A percentile compares a stretch with the other conserved stretches of the same genome.
These are phyloP conservation scores for Apis dorsata DNA, from an alignment of 1,140 invertebrate species.

Conservation along the genomic window DNA sequence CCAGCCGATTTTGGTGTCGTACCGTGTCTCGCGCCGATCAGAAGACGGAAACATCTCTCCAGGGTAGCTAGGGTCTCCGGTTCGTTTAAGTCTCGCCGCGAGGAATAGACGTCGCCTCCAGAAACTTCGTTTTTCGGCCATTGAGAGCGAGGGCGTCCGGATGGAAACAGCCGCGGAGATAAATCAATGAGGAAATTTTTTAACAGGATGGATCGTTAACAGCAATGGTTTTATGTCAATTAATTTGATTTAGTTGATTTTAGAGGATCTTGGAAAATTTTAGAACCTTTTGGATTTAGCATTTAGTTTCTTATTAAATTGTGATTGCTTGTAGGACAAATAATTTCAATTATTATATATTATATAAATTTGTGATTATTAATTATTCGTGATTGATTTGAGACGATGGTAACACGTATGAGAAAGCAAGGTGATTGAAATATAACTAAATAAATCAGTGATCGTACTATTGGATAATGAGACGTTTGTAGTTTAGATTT, in stretches of 20 bases:
- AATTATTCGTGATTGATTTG: too few relatives aligned
- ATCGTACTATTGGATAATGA: neutral
- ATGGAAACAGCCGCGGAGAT: conserved; percentile 5
- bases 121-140: conserved; percentile 78
- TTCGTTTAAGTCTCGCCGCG: conserved; percentile 84
- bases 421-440: conserved; percentile 24
- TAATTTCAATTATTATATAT: neutral
- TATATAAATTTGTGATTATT: too few relatives aligned
- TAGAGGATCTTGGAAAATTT: neutral
- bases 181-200: conserved; percentile 29
- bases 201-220: neutral
- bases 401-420: neutral
- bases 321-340: neutral
- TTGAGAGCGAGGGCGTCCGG: conserved; percentile 18
- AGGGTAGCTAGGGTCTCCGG: conserved; percentile 85
- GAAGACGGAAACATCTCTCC: conserved; percentile 86
- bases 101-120: conserved; percentile 84
- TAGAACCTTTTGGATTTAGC: too few relatives aligned
- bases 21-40: conserved; percentile 82
- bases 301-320: too few relatives aligned
- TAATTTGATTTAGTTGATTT: neutral
- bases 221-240: neutral
- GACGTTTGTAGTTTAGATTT: neutral
- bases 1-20: conserved; percentile 82
- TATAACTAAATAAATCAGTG: neutral